Evolutionary conservation across 2,888 invertebrate species (phyloP), one percentile per base, ranked within the genome.

Genomic region (Diarsia brunnea): DNA sequence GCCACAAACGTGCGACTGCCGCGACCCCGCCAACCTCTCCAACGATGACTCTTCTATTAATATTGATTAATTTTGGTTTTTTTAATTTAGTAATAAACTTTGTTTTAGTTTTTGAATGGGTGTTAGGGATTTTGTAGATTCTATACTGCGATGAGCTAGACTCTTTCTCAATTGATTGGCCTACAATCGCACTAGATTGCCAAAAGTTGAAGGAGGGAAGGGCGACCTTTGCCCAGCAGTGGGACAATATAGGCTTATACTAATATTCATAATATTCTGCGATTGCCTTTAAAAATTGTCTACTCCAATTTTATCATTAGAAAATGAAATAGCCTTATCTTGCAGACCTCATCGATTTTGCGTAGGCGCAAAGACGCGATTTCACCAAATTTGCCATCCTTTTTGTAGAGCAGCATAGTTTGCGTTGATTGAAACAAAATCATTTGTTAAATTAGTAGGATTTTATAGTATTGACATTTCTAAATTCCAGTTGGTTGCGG

Each of bases 31-130:
- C 38, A 61, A 63, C 55, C n/a, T 74, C 14, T 73, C 83, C 12
- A 61, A 83, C 11, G 83, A 83, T 0, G 83, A 85, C 21, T 73
- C 86, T 1, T 43, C 43, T 4, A n/a, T 85, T n/a, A 85, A 83
- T 53, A 73, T 73, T 63, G 83, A 85, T 49, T 85, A 53, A 82
- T 58, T 58, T 69, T 58, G 49, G 61, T 38, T 38, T 38, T 38
- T 55, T 51, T 69, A 19, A 60, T 84, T 58, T 73, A 66, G 27
- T 80, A 82, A 75, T 82, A 81, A 81, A 75, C 38, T 19, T 53
- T 69, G 24, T 43, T 63, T 53, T 79, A 73, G 69, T 69, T 68
- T 49, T 67, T 24, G 5, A 27, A 49, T 24, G 47, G 14, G 7
- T 49, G 5, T 8, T 1, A 14, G 4, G 16, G 1, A 2, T 64